A percentile compares a stretch with the other conserved stretches of the same genome.
Conservation (phyloP, 1,140 invertebrate species). For the Drosophila ananassae region DNA sequence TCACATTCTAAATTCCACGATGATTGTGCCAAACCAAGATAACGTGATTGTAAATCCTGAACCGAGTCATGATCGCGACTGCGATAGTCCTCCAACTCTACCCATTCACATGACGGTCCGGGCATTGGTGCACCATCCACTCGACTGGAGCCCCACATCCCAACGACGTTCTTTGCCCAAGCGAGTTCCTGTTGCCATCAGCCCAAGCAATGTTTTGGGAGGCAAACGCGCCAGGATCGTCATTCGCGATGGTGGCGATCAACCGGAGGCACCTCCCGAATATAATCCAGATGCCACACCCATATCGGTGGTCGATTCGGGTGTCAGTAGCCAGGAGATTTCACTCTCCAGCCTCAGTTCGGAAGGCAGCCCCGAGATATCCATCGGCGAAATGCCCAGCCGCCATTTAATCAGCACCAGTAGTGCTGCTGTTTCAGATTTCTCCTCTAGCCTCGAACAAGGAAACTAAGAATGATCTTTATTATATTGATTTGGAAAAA, state of each 20-base stretch:
- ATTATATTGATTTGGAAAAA: not conserved
- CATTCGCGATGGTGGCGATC: not conserved
- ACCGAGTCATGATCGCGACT: conserved; percentile 1
- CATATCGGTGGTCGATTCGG: conserved; percentile 46
- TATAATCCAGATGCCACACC: conserved; percentile 37
- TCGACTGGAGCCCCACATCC: conserved; percentile 57
- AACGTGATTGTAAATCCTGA: not conserved
- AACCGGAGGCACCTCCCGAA: not conserved
- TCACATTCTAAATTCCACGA: conserved; percentile 48
- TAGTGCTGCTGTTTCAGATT: conserved; percentile 61
- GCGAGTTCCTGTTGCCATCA: not conserved
- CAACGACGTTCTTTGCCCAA: not conserved
- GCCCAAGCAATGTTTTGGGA: not conserved
- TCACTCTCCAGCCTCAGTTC: conserved; percentile 38
- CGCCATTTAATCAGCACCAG: conserved; percentile 64
- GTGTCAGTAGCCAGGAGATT: conserved; percentile 41
- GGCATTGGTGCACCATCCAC: conserved; percentile 59
- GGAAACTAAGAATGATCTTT: not conserved
- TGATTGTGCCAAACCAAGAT: conserved; percentile 38
- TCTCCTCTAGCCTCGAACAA: conserved; percentile 12
- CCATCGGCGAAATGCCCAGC: conserved; percentile 68
- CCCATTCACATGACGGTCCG: conserved; percentile 35
- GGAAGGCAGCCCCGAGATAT: conserved; percentile 19
- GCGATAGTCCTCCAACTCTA: conserved; percentile 30
- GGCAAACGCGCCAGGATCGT: not conserved